Percentiles rank a stretch among this genome's conserved stretches.
Evolutionary conservation across 2,888 invertebrate genomes (phyloP).

Genomic region (Macrosoma leucophasiata): DNA sequence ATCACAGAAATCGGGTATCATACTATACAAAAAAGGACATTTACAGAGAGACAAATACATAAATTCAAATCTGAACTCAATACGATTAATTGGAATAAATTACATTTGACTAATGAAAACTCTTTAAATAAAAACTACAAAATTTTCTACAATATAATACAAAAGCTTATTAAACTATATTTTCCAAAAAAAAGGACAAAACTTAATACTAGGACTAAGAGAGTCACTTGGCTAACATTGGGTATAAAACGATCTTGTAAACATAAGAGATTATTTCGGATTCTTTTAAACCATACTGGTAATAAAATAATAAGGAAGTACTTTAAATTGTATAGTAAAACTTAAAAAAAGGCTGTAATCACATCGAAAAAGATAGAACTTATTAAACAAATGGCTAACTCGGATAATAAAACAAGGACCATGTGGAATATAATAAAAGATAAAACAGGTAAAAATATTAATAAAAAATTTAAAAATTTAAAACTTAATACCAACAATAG

Average conservation of each 20-base stretch:
- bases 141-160: slow-evolving; percentile 3
- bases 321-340: not conserved
- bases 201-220: slow-evolving; percentile 1
- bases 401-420: slow-evolving; percentile 1
- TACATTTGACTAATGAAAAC: too few relatives aligned
- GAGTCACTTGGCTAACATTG: not conserved
- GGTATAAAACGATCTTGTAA: slow-evolving; percentile 1
- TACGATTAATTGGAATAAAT: too few relatives aligned
- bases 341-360: not conserved
- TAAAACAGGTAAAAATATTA: slow-evolving; percentile 2
- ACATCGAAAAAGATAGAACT: not conserved
- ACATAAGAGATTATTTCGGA: not conserved
- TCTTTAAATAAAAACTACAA: slow-evolving; percentile 16
- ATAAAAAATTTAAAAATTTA: not conserved
- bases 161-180: slow-evolving; percentile 5
- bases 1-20: too few relatives aligned
- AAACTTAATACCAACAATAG: slow-evolving; percentile 1
- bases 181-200: slow-evolving; percentile 9
- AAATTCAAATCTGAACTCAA: too few relatives aligned
- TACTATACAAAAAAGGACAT: too few relatives aligned
- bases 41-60: too few relatives aligned
- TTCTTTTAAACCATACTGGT: not conserved
- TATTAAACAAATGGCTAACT: not conserved
- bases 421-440: slow-evolving; percentile 9
- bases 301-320: not conserved